Evolutionary conservation across 2,113 vertebrate genomes (phyloP), one percentile per base, ranked within the genome.

Genomic region (Vidua macroura): DNA sequence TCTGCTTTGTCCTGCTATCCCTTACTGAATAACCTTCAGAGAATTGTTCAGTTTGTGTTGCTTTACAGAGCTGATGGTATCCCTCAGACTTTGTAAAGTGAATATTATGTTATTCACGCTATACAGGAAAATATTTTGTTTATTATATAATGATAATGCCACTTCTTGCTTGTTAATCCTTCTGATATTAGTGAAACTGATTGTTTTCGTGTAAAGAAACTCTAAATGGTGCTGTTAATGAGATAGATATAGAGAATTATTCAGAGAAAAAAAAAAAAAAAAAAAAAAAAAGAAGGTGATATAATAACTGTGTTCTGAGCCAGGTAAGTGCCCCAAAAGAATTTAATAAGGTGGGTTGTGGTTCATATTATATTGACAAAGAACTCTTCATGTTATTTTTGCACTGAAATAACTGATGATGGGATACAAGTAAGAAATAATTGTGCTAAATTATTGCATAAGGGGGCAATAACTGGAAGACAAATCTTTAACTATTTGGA

Each of bases 331-430:
- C 33, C 58, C 43, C 33, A 39, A 85, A 95, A 84, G 16, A 23
- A 11, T 82, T 91, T 92, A 79, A 81, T 87, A 95, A 84, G 2
- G 18, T 76, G 41, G 18, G 9, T 80, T 92, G 80, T 85, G 27
- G 55, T 27, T 94, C 13, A 53, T 79, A 51, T 22, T 73, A 27
- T 4, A 4, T 62, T 90, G 90, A 93, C 55, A 95, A 74, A 89
- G 59, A 92, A 35, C 23, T 69, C 53, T 80, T 94, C 44, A 52
- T 48, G 28, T 88, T 94, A 78, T 93, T 86, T 94, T 81, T 80
- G 6, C 33, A 59, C 33, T 55, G 55, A 96, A 93, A 77, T 80
- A 86, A 80, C 13, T 64, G 72, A 81, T 59, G 55, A 77, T 85
- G 55, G 21, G 58, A 79, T 85, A 76, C 59, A 77, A 52, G 43